Conservation (phyloP, 2,797 vertebrate genomes). For the Gephyroberyx darwinii region DNA sequence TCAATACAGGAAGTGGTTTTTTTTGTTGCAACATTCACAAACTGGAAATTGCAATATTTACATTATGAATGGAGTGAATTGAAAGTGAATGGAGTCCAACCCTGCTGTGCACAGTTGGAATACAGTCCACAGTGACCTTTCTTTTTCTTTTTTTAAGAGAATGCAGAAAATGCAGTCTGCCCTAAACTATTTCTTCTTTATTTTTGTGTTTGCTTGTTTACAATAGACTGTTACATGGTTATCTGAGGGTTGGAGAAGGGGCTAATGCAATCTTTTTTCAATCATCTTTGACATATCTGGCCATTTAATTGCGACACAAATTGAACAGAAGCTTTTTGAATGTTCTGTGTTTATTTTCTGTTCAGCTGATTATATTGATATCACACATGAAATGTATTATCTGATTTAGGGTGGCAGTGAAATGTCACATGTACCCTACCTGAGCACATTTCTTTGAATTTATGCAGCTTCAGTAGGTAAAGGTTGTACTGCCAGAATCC, state of each 20-base stretch:
- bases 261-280: neutral
- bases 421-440: neutral
- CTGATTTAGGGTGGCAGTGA: no score
- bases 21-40: neutral
- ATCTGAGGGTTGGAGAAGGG: neutral
- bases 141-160: no score
- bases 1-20: slow-evolving; percentile 18
- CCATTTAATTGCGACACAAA: no score
- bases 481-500: neutral
- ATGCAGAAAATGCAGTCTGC: no score
- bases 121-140: neutral
- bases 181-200: no score
- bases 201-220: neutral
- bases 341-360: no score
- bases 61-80: neutral
- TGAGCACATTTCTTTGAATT: neutral
- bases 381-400: no score
- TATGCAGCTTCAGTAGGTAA: neutral
- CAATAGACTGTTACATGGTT: neutral
- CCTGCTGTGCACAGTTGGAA: neutral
- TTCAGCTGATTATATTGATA: no score
- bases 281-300: no score
- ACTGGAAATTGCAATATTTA: neutral
- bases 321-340: no score
- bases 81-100: neutral